phyloP scores from a whole-genome alignment of 2,888 invertebrate species.

The Agrochola lota region DNA sequence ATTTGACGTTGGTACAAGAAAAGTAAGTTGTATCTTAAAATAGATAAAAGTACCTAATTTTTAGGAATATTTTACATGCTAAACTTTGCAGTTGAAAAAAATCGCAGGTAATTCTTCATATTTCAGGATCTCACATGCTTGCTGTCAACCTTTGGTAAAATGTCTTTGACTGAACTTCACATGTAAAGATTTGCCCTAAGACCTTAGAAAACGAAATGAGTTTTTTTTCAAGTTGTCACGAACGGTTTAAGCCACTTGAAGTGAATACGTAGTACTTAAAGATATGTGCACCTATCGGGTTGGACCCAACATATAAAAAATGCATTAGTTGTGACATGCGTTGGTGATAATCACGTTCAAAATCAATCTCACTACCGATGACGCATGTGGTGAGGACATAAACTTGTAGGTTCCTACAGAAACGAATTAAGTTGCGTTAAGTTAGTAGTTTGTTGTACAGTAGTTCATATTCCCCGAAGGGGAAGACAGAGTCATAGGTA shows the following conservation, averaged over 20 bases:
- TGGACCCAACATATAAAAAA: neutral
- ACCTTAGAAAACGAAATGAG: neutral
- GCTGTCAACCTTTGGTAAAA: neutral
- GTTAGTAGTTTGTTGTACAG: neutral
- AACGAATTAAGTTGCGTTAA: neutral
- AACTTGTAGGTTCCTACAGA: neutral
- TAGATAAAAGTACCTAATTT: neutral
- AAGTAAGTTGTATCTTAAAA: neutral
- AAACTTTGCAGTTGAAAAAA: neutral
- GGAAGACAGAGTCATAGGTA: too few species aligned
- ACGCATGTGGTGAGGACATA: neutral
- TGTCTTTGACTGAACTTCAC: neutral
- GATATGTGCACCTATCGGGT: constrained; percentile 8
- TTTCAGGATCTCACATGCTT: neutral
- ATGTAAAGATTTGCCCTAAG: neutral
- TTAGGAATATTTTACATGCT: neutral
- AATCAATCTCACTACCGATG: neutral
- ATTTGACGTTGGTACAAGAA: neutral
- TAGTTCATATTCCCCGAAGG: neutral
- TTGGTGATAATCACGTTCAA: neutral
- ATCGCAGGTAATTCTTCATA: neutral
- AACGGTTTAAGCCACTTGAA: constrained; percentile 11
- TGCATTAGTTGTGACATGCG: constrained; percentile 30
- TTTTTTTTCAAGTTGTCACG: constrained; percentile 1
- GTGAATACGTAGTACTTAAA: constrained; percentile 3